These are phyloP conservation scores for Catharus fuscescens DNA, from an alignment of 2,113 vertebrate genomes.

Conservation along the genomic window DNA sequence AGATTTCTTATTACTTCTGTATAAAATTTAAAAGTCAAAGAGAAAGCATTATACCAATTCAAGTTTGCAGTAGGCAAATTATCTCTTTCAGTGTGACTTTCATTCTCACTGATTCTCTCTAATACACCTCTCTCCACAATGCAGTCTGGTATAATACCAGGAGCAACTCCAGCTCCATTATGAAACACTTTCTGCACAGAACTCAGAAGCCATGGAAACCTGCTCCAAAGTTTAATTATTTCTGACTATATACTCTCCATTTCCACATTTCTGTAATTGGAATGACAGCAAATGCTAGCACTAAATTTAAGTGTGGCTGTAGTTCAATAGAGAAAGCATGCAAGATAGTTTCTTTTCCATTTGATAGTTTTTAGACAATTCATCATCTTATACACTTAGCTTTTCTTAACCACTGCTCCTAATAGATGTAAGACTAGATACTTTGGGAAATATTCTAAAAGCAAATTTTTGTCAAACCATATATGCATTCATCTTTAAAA, in stretches of 20 bases:
- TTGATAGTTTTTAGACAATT: not conserved
- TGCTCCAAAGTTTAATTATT: conserved; percentile 32
- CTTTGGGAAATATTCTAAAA: not conserved
- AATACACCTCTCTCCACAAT: not conserved
- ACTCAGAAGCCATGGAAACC: not conserved
- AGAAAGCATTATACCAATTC: not conserved
- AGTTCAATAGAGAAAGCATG: not conserved
- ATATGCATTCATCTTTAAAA: not conserved
- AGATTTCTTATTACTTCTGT: not conserved
- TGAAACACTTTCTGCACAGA: not conserved
- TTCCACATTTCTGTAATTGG: conserved; percentile 29
- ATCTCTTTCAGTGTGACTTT: conserved; percentile 18
- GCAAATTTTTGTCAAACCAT: not conserved
- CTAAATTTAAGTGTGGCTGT: not conserved
- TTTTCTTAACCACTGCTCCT: not conserved
- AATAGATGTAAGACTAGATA: not conserved
- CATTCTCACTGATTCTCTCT: not conserved
- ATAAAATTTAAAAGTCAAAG: not conserved
- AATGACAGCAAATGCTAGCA: not conserved
- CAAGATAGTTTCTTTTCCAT: not conserved
- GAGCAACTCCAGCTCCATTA: conserved; percentile 1
- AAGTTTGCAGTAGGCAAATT: conserved; percentile 20
- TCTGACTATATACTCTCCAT: not conserved
- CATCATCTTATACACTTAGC: not conserved
- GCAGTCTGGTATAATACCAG: not conserved